phyloP scores from a whole-genome alignment of 2,888 invertebrate species.

The Drosophila fulvimacula region DNA sequence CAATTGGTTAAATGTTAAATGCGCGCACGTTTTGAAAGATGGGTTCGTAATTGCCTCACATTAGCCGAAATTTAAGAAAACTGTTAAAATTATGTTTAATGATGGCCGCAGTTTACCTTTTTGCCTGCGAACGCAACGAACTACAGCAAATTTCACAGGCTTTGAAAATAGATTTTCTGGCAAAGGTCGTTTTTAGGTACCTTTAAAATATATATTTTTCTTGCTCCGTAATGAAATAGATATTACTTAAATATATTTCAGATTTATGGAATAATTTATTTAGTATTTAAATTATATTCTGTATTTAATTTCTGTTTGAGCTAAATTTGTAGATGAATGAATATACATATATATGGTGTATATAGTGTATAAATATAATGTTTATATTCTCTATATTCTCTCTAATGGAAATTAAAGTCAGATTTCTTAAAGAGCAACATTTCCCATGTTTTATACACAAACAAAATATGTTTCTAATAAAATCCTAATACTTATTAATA shows the following conservation, averaged over 20 bases:
- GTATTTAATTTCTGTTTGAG: no score
- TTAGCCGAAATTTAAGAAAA: slow-evolving; percentile 76
- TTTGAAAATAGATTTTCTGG: neutral
- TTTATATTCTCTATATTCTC: no score
- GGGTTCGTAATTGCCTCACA: slow-evolving; percentile 74
- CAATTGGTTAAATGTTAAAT: slow-evolving; percentile 76
- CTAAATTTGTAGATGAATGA: no score
- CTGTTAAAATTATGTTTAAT: slow-evolving; percentile 77
- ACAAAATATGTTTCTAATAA: neutral
- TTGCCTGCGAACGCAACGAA: slow-evolving; percentile 27
- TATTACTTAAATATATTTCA: neutral
- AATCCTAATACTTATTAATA: neutral
- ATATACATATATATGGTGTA: no score
- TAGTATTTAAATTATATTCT: no score
- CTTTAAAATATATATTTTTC: neutral
- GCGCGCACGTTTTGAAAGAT: slow-evolving; percentile 63
- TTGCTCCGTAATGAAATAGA: neutral
- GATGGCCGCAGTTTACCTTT: slow-evolving; percentile 54
- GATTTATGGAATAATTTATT: no score
- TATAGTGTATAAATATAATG: no score
- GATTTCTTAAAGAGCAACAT: neutral
- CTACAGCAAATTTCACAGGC: slow-evolving; percentile 31
- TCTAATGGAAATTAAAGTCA: neutral
- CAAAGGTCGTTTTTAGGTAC: neutral
- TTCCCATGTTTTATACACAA: neutral